Percentiles rank a stretch among this genome's conserved stretches.
phyloP scores from a whole-genome alignment of 2,113 vertebrate genomes.

The Elephas maximus region DNA sequence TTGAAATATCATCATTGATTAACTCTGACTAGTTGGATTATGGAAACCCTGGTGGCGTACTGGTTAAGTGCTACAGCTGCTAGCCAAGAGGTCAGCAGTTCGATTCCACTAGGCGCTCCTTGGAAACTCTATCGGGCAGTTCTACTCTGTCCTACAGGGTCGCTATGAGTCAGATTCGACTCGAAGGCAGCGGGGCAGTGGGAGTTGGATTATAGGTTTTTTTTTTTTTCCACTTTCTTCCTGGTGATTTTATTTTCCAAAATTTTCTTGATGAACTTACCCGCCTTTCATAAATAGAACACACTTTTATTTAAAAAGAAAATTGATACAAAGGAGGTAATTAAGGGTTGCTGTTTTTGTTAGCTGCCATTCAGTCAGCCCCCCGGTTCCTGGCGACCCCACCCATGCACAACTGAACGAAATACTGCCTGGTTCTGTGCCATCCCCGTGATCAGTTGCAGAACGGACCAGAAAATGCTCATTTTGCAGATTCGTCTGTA shows the following conservation, averaged over 20 bases:
- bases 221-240: background rate
- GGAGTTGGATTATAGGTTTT: too few relatives aligned
- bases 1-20: rapidly evolving
- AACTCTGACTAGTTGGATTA: background rate
- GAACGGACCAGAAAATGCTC: background rate
- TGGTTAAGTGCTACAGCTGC: too few relatives aligned
- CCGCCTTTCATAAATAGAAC: background rate
- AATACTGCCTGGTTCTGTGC: background rate
- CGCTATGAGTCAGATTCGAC: too few relatives aligned
- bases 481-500: background rate
- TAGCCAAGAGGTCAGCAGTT: too few relatives aligned
- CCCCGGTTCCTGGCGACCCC: too few relatives aligned
- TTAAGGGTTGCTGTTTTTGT: background rate
- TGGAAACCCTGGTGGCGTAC: too few relatives aligned
- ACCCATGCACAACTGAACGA: background rate
- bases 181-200: too few relatives aligned
- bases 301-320: background rate
- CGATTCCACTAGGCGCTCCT: too few relatives aligned
- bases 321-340: background rate
- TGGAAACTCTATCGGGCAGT: too few relatives aligned
- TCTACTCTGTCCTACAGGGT: too few relatives aligned
- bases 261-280: background rate
- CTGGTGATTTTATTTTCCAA: background rate
- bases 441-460: background rate
- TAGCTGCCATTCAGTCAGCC: background rate